phyloP scores from a whole-genome alignment of 2,797 vertebrate species.

The Poeciliopsis infans region DNA sequence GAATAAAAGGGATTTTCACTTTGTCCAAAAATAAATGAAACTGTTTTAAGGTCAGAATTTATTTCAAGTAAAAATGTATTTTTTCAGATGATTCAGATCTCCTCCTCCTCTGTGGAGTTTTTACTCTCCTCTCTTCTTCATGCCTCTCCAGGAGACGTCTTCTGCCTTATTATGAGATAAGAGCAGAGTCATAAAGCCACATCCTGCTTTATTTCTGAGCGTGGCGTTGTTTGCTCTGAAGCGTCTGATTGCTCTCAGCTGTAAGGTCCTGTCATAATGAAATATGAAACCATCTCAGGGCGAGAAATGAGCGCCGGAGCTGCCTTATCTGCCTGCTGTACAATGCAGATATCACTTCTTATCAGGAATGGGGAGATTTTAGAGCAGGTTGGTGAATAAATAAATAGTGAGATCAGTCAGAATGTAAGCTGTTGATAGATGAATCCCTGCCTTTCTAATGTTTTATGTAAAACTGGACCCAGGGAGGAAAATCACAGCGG shows the following conservation, averaged over 20 bases:
- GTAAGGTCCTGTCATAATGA: conserved; percentile 51
- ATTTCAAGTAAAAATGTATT: neutral
- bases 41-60: neutral
- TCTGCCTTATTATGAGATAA: conserved; percentile 29
- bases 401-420: conserved; percentile 22
- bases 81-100: neutral
- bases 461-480: conserved; percentile 7
- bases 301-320: conserved; percentile 37
- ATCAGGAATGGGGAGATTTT: conserved; percentile 11
- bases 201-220: conserved; percentile 26
- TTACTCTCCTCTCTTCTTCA: neutral
- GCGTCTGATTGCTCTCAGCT: conserved; percentile 39
- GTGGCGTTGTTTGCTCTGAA: conserved; percentile 36
- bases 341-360: conserved; percentile 18
- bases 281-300: conserved; percentile 50
- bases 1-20: neutral
- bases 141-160: neutral
- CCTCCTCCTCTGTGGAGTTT: neutral
- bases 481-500: neutral
- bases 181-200: conserved; percentile 18
- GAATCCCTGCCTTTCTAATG: conserved; percentile 15
- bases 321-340: conserved; percentile 45
- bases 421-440: conserved; percentile 11
- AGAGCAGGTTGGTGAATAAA: conserved; percentile 5
- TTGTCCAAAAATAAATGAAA: neutral